These are phyloP conservation scores for Kudoa iwatai DNA, from an alignment of 30 jellyfish, hydroid and myxozoan genomes.

Conservation along the genomic window DNA sequence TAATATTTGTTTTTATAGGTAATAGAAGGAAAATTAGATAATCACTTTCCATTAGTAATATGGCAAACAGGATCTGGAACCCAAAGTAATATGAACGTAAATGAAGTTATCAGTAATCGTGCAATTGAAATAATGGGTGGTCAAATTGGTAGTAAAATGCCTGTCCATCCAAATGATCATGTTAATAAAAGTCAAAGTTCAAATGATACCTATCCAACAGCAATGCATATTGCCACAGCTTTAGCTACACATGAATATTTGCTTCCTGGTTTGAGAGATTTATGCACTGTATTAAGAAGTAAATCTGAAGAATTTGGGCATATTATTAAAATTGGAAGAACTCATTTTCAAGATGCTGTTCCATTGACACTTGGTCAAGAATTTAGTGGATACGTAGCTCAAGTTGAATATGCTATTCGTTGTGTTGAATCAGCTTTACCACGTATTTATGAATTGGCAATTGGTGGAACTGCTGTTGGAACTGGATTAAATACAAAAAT, in stretches of 20 bases:
- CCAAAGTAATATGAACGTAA: slow-evolving; percentile 78
- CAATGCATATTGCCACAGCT: slow-evolving; percentile 89
- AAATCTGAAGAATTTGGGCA: slow-evolving; percentile 46
- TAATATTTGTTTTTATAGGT: too few relatives aligned
- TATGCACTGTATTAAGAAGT: slow-evolving; percentile 10
- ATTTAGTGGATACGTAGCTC: slow-evolving; percentile 66
- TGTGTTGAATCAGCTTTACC: slow-evolving; percentile 60
- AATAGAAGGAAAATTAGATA: slow-evolving; percentile 13
- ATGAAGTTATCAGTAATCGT: slow-evolving; percentile 72
- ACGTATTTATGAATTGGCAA: slow-evolving; percentile 50
- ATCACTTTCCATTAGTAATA: slow-evolving; percentile 56
- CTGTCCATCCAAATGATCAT: slow-evolving; percentile 96
- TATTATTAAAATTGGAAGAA: slow-evolving; percentile 64
- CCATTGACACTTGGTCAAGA: slow-evolving; percentile 88
- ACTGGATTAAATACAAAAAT: slow-evolving; percentile 59
- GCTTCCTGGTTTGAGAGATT: slow-evolving; percentile 33
- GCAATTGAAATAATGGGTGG: slow-evolving; percentile 82
- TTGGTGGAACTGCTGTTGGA: slow-evolving; percentile 98
- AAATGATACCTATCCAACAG: slow-evolving; percentile 86
- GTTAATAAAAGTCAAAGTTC: slow-evolving; percentile 93
- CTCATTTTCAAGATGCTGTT: slow-evolving; percentile 73
- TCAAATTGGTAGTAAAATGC: slow-evolving; percentile 35
- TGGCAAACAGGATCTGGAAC: slow-evolving; percentile 99
- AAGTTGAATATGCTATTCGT: slow-evolving; percentile 28
- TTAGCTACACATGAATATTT: slow-evolving; percentile 13